Conservation (phyloP, 2,888 invertebrate genomes). For the Didymodactylos carnosus region DNA sequence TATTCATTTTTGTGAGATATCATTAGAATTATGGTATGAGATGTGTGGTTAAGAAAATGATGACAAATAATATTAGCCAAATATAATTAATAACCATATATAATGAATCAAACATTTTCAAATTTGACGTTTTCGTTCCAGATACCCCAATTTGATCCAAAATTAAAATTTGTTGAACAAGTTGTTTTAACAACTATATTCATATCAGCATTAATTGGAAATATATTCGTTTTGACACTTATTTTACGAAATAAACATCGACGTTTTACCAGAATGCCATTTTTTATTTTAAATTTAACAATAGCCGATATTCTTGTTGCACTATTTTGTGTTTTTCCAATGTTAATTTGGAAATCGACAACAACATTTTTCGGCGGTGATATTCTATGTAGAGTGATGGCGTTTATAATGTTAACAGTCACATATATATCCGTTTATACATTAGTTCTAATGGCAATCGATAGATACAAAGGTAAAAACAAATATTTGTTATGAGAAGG, state of each 20-base stretch:
- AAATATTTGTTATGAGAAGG: too few relatives aligned
- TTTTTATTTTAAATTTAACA: conserved; percentile 50
- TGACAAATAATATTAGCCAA: too few relatives aligned
- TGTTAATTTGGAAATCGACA: conserved; percentile 47
- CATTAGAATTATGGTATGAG: too few relatives aligned
- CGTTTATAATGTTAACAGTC: conserved; percentile 42
- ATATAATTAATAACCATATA: too few relatives aligned
- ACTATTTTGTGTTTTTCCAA: conserved; percentile 49
- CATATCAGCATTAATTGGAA: conserved; percentile 44
- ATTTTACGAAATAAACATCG: conserved; percentile 38
- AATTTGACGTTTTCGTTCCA: too few relatives aligned
- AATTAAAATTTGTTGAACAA: conserved; percentile 44
- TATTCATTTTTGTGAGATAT: too few relatives aligned
- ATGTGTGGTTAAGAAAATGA: too few relatives aligned
- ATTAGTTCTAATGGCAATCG: conserved; percentile 16
- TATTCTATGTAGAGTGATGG: conserved; percentile 38
- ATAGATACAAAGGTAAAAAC: too few relatives aligned
- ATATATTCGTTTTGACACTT: conserved; percentile 43
- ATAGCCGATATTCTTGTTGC: conserved; percentile 51
- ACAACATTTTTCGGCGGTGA: conserved; percentile 40
- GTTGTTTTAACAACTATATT: conserved; percentile 43
- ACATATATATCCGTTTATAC: conserved; percentile 32
- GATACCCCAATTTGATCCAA: conserved; percentile 42
- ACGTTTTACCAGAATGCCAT: conserved; percentile 44
- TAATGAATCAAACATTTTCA: too few relatives aligned